Evolutionary conservation across 2,113 vertebrate species (phyloP), one percentile per base, ranked within the genome.

Genomic region (Mionectes macconnelli): DNA sequence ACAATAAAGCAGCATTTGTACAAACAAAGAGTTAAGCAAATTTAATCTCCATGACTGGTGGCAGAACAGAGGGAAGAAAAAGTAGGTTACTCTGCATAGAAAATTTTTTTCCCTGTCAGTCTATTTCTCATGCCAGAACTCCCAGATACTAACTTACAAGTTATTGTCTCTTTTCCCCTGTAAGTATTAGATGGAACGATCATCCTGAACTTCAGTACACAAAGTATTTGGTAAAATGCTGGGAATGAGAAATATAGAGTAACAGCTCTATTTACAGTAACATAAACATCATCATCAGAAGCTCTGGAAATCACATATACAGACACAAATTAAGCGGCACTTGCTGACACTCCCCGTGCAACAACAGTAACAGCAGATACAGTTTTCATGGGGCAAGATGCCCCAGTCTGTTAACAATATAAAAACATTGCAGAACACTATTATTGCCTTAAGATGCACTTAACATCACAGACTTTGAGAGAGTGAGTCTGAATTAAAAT

Each of bases 21-120:
- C 66, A 95, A 95, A 91, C 92, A 96, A 93, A 96, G 90, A 90
- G 67, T 94, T 93, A 86, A 93, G 69, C 78, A 91, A 92, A 94
- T 94, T 78, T 93, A 67, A 88, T 73, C 60, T 70, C 53, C 21
- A 6, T 19, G 44, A 93, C 6, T 55, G 62, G 63, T 53, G 62
- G 44, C 44, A 63, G 75, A 95, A 94, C 20, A 5, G 44, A 89
- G 39, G 31, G 59, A 52, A 94, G 49, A 86, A 91, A 87, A 96
- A 96, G 76, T 93, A 95, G 90, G 79, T 92, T 96, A 89, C 76
- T 92, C 69, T 75, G 73, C 80, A 72, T 1, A 92, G 77, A 70
- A 78, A 37, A 72, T 63, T 89, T 30, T 39, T 91, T 39, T 72
- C 82, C 62, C 44, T 64, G 76, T 49, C 55, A 50, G 50, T 60